Evolutionary conservation across 2,113 vertebrate genomes (phyloP), one percentile per base, ranked within the genome.

Genomic region (Scortum barcoo): DNA sequence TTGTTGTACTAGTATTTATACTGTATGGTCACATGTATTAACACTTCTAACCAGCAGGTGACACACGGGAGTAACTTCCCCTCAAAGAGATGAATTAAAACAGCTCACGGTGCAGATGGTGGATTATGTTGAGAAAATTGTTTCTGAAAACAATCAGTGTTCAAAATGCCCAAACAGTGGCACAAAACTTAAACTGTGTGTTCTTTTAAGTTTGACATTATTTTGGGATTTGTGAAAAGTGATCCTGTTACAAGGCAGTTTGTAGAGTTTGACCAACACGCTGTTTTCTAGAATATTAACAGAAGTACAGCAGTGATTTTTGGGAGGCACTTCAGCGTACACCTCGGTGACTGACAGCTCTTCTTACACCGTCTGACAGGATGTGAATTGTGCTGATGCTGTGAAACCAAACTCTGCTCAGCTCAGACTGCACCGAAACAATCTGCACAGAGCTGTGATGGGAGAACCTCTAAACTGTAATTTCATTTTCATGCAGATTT

Each of bases 291-390:
- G 61, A 42, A 36, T 58, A 48, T 68, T 44, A 70, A 54, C 54
- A 26, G 10, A 53, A 24, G 42, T 17, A 14, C 11, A 76, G 61
- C n/a, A 12, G 20, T 9, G 22, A 20, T 33, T 44, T 44, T 12
- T 67, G 24, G 66, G 60, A 51, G 53, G 24, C 63, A 26, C 33
- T n/a, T 38, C 3, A 20, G 53, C 30, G 62, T 17, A 13, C 30
- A 42, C 20, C 44, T 67, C 68, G 13, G 61, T 73, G 76, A 74
- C 62, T 46, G 70, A 69, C 48, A 9, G 46, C 56, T 63, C 54
- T 20, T 69, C 22, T 48, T 22, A 68, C 26, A 3, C 46, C 4
- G 17, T 28, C 51, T 74, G 70, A 69, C 76, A 40, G 28, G 38
- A 4, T 8, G 12, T 12, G 44, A 42, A 53, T 28, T 19, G 74